These are phyloP conservation scores for Acanthochromis polyacanthus DNA, from an alignment of 2,113 vertebrate genomes.

Conservation along the genomic window DNA sequence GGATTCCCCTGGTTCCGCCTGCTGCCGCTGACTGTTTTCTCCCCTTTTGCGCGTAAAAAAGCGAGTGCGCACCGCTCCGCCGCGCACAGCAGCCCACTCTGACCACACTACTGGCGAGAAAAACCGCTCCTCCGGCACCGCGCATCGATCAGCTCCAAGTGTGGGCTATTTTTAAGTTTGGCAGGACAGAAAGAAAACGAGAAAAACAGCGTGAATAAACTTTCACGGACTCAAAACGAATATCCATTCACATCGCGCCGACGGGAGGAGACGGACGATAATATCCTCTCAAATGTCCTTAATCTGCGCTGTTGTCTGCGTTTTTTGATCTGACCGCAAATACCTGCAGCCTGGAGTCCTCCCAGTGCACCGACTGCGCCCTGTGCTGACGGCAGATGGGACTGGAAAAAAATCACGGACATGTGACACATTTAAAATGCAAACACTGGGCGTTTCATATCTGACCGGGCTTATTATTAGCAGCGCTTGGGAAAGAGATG, in stretches of 20 bases:
- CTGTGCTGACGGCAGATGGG: too few relatives aligned
- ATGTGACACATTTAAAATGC: too few relatives aligned
- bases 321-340: constrained; percentile 18
- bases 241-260: neutral
- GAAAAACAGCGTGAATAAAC: neutral
- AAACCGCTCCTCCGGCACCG: neutral
- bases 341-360: constrained; percentile 22
- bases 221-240: neutral
- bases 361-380: too few relatives aligned
- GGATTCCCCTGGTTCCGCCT: too few relatives aligned
- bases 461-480: too few relatives aligned
- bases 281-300: neutral
- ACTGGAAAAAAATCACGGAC: too few relatives aligned
- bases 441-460: too few relatives aligned
- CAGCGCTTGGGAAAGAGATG: too few relatives aligned
- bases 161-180: constrained; percentile 19
- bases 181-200: neutral
- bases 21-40: too few relatives aligned
- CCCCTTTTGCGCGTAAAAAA: constrained; percentile 6
- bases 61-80: constrained; percentile 16
- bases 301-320: constrained; percentile 8
- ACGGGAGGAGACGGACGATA: neutral
- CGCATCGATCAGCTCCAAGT: constrained; percentile 3
- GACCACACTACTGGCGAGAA: neutral
- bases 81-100: neutral